Percentiles rank a stretch among this genome's conserved stretches.
Conservation (phyloP, 2,888 invertebrate species). For the Dioctria rufipes region DNA sequence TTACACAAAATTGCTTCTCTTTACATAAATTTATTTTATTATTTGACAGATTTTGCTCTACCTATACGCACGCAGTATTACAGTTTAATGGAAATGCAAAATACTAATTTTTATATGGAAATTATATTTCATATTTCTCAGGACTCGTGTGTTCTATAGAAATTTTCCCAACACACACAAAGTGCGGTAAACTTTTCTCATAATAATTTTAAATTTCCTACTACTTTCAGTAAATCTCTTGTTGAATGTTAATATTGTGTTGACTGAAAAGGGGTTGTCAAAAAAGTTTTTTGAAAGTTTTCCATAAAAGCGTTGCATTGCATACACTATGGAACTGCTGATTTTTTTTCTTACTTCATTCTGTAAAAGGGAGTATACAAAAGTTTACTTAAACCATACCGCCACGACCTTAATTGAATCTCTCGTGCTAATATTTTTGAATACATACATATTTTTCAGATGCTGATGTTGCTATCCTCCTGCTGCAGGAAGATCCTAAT, state of each 20-base stretch:
- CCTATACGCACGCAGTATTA: not conserved
- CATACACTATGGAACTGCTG: not conserved
- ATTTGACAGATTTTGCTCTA: conserved; percentile 36
- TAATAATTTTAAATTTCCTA: too few species aligned
- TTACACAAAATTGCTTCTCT: conserved; percentile 11
- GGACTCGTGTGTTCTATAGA: too few species aligned
- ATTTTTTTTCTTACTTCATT: not conserved
- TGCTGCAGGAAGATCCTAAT: conserved; percentile 21
- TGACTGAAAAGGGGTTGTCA: not conserved
- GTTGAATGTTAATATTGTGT: not conserved
- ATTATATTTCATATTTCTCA: too few species aligned
- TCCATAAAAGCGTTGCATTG: not conserved
- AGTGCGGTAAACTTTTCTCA: too few species aligned
- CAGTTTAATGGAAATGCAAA: too few species aligned
- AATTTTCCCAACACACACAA: too few species aligned
- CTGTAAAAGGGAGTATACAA: not conserved
- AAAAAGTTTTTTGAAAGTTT: not conserved
- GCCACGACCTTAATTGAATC: conserved; percentile 32
- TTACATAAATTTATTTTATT: conserved; percentile 30
- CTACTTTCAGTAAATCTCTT: not conserved
- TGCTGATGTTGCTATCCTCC: too few species aligned
- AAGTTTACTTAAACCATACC: conserved; percentile 4
- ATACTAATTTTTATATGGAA: too few species aligned
- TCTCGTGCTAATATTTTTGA: conserved; percentile 28
- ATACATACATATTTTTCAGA: not conserved